These are phyloP conservation scores for Geophilus truncorum DNA, from an alignment of 2,888 invertebrate genomes.

Conservation along the genomic window DNA sequence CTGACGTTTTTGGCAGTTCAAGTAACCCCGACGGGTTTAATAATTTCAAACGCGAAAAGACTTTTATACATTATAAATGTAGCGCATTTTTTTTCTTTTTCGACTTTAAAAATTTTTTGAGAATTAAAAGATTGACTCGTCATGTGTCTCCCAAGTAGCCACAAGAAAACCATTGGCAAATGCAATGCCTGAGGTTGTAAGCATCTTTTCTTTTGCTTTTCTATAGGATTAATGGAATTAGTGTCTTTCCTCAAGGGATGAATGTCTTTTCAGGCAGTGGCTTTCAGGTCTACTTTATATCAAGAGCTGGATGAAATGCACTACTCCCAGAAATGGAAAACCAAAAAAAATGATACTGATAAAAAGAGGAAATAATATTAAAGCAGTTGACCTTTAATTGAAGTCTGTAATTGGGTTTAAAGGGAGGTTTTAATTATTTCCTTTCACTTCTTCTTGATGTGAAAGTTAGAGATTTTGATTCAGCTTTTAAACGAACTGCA, in stretches of 20 bases:
- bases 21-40: neutral
- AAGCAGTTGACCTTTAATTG: neutral
- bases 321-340: neutral
- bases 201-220: constrained; percentile 25
- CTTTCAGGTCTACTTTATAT: constrained; percentile 15
- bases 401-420: neutral
- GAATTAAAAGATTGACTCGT: constrained; percentile 10
- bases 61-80: neutral
- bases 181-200: constrained; percentile 13
- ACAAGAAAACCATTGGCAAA: constrained; percentile 22
- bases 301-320: constrained; percentile 12
- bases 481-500: no score
- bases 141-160: constrained; percentile 3
- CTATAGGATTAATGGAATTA: constrained; percentile 27
- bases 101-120: no score
- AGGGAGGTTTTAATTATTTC: neutral
- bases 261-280: constrained; percentile 24
- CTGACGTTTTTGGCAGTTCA: neutral
- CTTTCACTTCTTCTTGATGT: no score
- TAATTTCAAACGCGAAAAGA: no score
- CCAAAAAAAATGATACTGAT: neutral
- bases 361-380: neutral
- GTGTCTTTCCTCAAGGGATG: constrained; percentile 23
- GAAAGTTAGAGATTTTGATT: no score
- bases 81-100: no score